phyloP scores from a whole-genome alignment of 2,113 vertebrate genomes.

The Caretta caretta region DNA sequence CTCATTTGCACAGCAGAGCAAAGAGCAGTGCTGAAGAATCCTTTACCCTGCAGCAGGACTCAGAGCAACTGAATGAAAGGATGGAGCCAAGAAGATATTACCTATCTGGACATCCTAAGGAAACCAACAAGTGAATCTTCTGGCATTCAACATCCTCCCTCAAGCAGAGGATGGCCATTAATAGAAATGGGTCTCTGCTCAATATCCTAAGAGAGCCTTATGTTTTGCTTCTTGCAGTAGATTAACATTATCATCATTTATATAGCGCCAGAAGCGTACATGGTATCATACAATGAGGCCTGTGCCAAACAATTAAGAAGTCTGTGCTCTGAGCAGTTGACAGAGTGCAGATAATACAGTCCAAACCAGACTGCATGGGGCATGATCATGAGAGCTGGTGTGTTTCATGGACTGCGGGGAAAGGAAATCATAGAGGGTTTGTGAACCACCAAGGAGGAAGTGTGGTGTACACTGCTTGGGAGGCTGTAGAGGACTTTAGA shows the following conservation, averaged over 20 bases:
- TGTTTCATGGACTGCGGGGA: background rate
- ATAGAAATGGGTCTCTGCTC: background rate
- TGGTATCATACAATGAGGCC: background rate
- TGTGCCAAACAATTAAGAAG: background rate
- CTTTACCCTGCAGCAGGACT: background rate
- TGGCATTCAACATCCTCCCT: background rate
- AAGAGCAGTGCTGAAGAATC: background rate
- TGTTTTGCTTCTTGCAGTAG: background rate
- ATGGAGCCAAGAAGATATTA: background rate
- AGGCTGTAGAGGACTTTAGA: background rate
- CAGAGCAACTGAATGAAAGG: background rate
- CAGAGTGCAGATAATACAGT: background rate
- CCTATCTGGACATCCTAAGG: background rate
- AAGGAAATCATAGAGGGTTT: background rate
- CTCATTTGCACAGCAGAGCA: background rate
- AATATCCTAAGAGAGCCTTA: background rate
- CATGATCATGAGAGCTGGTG: background rate
- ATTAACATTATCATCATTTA: background rate
- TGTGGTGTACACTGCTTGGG: background rate
- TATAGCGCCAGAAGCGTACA: background rate
- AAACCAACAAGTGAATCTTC: background rate
- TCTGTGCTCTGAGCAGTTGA: background rate
- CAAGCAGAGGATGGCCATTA: background rate
- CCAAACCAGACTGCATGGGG: background rate
- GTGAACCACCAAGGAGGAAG: background rate